Evolutionary conservation across 2,888 invertebrate species (phyloP).

Genomic region (Drosophila longiperda): DNA sequence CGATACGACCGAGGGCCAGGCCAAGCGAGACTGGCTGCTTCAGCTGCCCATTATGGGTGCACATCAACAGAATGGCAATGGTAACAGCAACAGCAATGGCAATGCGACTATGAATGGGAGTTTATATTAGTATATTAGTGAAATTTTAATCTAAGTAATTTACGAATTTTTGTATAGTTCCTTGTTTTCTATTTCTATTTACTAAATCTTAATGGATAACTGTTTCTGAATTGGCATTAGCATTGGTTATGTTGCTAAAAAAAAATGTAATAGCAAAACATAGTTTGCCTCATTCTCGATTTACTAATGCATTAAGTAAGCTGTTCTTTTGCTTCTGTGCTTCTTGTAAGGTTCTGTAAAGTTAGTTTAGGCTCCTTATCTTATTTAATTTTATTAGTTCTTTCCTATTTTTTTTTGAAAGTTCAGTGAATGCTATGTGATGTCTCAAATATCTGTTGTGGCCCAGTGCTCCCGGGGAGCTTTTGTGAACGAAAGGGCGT

Average conservation of each 20-base stretch:
- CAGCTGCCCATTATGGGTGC: constrained; percentile 52
- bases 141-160: constrained; percentile 73
- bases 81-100: constrained; percentile 24
- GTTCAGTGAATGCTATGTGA: constrained; percentile 75
- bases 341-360: constrained; percentile 62
- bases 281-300: constrained; percentile 21
- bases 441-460: constrained; percentile 77
- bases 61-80: constrained; percentile 48
- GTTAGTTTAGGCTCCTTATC: constrained; percentile 62
- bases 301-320: constrained; percentile 42
- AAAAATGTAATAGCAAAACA: background rate
- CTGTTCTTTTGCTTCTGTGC: constrained; percentile 57
- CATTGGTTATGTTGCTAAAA: constrained; percentile 43
- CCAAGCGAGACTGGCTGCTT: constrained; percentile 77
- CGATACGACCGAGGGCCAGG: constrained; percentile 75
- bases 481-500: constrained; percentile 33
- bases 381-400: constrained; percentile 14
- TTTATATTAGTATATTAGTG: constrained; percentile 76
- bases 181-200: constrained; percentile 76
- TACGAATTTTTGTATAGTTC: constrained; percentile 78
- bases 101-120: constrained; percentile 44
- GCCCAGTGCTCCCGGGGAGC: constrained; percentile 75
- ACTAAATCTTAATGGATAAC: constrained; percentile 46
- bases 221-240: constrained; percentile 39
- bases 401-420: constrained; percentile 34